Evolutionary conservation across 2,888 invertebrate species (phyloP).

Genomic region (Caenorhabditis virilis): DNA sequence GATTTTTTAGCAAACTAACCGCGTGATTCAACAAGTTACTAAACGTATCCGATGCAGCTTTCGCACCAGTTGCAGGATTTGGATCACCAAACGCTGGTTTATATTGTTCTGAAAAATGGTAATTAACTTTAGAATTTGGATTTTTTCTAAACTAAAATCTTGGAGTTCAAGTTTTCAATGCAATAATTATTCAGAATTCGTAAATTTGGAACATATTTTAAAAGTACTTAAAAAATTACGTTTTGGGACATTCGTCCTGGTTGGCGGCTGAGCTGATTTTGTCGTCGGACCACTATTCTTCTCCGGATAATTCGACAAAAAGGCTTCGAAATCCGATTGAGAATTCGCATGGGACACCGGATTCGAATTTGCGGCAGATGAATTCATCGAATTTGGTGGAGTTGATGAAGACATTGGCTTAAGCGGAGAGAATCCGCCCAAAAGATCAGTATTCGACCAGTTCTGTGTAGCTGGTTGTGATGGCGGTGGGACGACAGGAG

Average conservation of each 20-base stretch:
- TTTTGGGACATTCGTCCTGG: too few species aligned
- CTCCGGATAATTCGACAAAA: constrained; percentile 34
- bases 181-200: too few species aligned
- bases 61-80: constrained; percentile 3
- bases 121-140: too few species aligned
- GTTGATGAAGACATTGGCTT: constrained; percentile 23
- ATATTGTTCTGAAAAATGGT: constrained; percentile 25
- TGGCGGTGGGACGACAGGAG: constrained; percentile 1
- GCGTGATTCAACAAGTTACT: constrained; percentile 32
- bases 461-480: not conserved
- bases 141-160: too few species aligned
- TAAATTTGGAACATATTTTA: too few species aligned
- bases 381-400: constrained; percentile 29
- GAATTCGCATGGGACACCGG: constrained; percentile 16
- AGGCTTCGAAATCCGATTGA: constrained; percentile 39
- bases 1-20: constrained; percentile 9
- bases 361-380: constrained; percentile 23
- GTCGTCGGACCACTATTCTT: constrained; percentile 12
- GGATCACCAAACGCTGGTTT: constrained; percentile 35
- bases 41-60: constrained; percentile 31
- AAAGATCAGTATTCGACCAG: constrained; percentile 23
- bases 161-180: too few species aligned
- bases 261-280: not conserved
- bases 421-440: constrained; percentile 28
- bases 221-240: too few species aligned